phyloP scores from a whole-genome alignment of 2,888 invertebrate genomes.

The Amphimallon solstitiale region DNA sequence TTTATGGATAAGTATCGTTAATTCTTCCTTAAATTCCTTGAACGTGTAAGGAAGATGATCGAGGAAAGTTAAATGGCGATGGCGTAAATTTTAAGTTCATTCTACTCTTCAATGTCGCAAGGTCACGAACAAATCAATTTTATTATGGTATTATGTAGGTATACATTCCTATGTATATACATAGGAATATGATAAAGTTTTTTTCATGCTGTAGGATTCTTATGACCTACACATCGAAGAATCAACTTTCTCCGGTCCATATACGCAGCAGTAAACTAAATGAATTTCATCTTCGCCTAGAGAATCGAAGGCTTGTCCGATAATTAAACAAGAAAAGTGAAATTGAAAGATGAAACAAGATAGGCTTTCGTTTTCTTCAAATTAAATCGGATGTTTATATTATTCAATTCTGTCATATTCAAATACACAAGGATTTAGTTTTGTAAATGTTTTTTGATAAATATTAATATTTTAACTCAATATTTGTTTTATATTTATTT shows the following conservation, averaged over 20 bases:
- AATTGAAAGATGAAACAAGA: slow-evolving; percentile 21
- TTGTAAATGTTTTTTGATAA: too few relatives aligned
- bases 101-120: background rate
- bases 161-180: too few relatives aligned
- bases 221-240: slow-evolving; percentile 22
- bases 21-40: background rate
- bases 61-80: background rate
- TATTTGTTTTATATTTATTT: too few relatives aligned
- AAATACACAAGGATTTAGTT: too few relatives aligned
- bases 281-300: slow-evolving; percentile 20
- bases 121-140: slow-evolving; percentile 15
- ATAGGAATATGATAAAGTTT: background rate
- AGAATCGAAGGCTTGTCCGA: slow-evolving; percentile 19
- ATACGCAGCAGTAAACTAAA: slow-evolving; percentile 11
- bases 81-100: background rate
- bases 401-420: too few relatives aligned
- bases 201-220: slow-evolving; percentile 13
- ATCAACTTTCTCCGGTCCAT: slow-evolving; percentile 29
- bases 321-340: slow-evolving; percentile 32
- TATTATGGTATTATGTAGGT: too few relatives aligned
- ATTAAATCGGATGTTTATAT: background rate
- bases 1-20: background rate
- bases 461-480: too few relatives aligned
- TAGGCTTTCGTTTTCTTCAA: slow-evolving; percentile 23
- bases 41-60: background rate